These are phyloP conservation scores for Nestor notabilis DNA, from an alignment of 2,113 vertebrate species.

Conservation along the genomic window DNA sequence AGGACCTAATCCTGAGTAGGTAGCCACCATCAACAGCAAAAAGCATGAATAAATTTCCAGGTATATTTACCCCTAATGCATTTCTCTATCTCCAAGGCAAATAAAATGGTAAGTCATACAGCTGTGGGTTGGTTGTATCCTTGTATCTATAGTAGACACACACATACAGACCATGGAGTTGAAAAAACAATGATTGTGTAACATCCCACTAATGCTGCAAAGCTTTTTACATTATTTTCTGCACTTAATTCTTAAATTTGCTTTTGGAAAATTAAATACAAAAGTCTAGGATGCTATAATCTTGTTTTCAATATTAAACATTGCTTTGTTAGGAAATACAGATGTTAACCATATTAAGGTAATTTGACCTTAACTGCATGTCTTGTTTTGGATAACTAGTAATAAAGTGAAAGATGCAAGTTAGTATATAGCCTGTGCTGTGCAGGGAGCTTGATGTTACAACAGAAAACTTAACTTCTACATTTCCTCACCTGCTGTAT, in stretches of 20 bases:
- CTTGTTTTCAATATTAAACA: background rate
- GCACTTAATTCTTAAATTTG: background rate
- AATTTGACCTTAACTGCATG: background rate
- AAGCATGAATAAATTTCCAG: background rate
- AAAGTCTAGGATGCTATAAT: background rate
- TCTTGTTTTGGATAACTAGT: background rate
- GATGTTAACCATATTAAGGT: background rate
- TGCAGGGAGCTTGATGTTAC: background rate
- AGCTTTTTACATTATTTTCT: background rate
- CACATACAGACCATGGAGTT: background rate
- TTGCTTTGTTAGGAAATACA: background rate
- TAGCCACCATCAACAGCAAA: background rate
- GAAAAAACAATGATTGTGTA: background rate
- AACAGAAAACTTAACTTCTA: background rate
- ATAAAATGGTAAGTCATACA: background rate
- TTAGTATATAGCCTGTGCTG: background rate
- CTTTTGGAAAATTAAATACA: background rate
- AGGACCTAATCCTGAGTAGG: background rate
- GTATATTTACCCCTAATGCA: background rate
- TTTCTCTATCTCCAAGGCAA: background rate
- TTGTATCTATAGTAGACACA: background rate
- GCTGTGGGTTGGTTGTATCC: background rate
- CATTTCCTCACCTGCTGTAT: background rate
- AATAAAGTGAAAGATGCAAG: background rate
- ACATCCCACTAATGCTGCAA: background rate